Base-by-base conservation (phyloP, 2,888 invertebrate species). In the Beris morrisii region DNA sequence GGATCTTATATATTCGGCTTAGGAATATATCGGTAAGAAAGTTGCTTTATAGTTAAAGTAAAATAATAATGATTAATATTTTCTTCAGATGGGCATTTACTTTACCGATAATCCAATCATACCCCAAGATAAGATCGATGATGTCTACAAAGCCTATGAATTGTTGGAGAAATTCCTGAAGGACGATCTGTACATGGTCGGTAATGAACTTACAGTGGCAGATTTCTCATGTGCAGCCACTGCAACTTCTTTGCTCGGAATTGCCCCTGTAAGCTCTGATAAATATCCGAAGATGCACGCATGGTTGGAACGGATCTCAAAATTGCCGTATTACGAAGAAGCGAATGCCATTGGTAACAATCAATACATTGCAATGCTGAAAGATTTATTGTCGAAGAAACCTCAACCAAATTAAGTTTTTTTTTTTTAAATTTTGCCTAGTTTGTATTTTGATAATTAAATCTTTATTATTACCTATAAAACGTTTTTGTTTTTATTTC, bases 161-260 rank as follows among this genome's bases (percentile, higher is more conserved):
- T 72, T 75, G n/a, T 68, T 82, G 50, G 77, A 82, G 48, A 75
- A 73, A 9, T 77, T 80, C 65, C 71, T 83, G 9, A 38, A 61
- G 43, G 73, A 74, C 2, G 71, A 73, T 7, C 68, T 68, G 11
- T 80, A 74, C 70, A 74, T 79, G 9, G 75, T 73, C 4, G 77
- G 75, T 43, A 70, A 75, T 44, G 69, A 73, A 48, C 68, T 78
- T 67, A 78, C 78, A 5, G 74, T 79, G 28, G 86, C 85, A 1
- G 86, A 86, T 73, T 74, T 84, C 52, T 79, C 79, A 12, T 73
- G 75, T 66, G 69, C 75, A 0, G 70, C 72, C 0, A 74, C 74
- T 1, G 45, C 76, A 58, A 58, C 73, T 5, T 69, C 73, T 0
- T 1, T 72, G 1, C 70, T 72, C 32, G 73, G 69, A 4, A 69